A percentile compares a stretch with the other conserved stretches of the same genome.
Conservation (phyloP, 1,140 invertebrate species). For the Trachymyrmex cornetzi region DNA sequence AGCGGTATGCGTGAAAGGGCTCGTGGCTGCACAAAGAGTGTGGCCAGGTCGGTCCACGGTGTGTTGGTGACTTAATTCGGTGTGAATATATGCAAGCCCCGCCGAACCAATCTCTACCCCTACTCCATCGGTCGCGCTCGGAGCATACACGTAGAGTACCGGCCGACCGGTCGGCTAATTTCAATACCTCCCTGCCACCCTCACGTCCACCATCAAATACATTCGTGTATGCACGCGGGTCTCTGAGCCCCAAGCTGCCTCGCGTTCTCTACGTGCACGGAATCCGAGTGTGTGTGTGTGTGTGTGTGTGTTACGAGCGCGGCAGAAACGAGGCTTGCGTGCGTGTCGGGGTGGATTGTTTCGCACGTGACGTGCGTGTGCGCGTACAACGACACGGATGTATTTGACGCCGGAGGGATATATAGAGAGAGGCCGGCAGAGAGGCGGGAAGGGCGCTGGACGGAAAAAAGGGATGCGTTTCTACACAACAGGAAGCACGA, state of each 20-base stretch:
- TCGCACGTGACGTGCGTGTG: constrained; percentile 69
- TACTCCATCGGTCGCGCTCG: constrained; percentile 67
- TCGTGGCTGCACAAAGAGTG: constrained; percentile 77
- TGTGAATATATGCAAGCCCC: constrained; percentile 80
- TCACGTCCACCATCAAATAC: constrained; percentile 6
- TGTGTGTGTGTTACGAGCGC: constrained; percentile 27
- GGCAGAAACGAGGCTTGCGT: constrained; percentile 59
- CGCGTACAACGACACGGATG: constrained; percentile 70
- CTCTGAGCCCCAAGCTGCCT: constrained; percentile 8
- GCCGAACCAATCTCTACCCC: constrained; percentile 65
- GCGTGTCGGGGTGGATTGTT: constrained; percentile 73
- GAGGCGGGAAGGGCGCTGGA: not conserved
- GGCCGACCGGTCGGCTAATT: constrained; percentile 77
- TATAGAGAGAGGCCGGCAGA: constrained; percentile 55
- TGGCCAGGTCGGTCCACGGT: constrained; percentile 65
- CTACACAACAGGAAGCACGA: constrained; percentile 72
- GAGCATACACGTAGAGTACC: constrained; percentile 62
- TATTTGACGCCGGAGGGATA: constrained; percentile 72
- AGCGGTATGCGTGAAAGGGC: constrained; percentile 73
- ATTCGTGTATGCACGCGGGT: constrained; percentile 37
- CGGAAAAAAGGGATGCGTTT: constrained; percentile 59
- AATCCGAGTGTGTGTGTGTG: not conserved
- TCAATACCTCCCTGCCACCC: constrained; percentile 77
- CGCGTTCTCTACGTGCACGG: not conserved
- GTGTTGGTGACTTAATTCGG: constrained; percentile 81